A percentile compares a stretch with the other conserved stretches of the same genome.
Conservation (phyloP, 1,140 invertebrate species). For the Diploscapter pachys region DNA sequence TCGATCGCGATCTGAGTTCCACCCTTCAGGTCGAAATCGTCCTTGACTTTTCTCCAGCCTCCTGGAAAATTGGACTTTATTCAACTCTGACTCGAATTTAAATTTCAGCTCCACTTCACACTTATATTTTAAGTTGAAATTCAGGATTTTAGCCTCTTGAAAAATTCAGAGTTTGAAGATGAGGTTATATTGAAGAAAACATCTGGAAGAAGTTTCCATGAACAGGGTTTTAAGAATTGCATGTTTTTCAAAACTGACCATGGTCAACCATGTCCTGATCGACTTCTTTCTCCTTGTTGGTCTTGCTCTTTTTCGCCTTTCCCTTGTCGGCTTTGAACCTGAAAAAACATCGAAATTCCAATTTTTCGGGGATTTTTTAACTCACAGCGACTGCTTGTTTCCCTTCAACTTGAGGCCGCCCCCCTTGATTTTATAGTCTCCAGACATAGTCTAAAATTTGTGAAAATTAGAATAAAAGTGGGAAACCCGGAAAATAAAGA, state of each 20-base stretch:
- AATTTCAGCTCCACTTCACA: neutral
- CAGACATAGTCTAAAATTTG: conserved; percentile 20
- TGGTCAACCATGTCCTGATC: conserved; percentile 33
- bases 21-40: conserved; percentile 39
- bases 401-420: conserved; percentile 39
- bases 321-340: conserved; percentile 41
- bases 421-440: conserved; percentile 36
- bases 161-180: no score
- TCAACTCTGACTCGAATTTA: neutral
- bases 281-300: conserved; percentile 22
- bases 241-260: conserved; percentile 2
- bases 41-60: conserved; percentile 32
- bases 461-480: conserved; percentile 13
- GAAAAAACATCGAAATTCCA: conserved; percentile 2
- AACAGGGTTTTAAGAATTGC: no score
- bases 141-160: no score
- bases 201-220: no score
- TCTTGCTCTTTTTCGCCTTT: conserved; percentile 28
- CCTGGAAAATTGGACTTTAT: conserved; percentile 12
- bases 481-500: neutral
- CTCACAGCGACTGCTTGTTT: conserved; percentile 36
- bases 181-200: no score
- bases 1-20: conserved; percentile 38
- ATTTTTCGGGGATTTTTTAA: neutral
- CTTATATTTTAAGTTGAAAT: no score